Percentiles rank a stretch among this genome's conserved stretches.
Evolutionary conservation across 2,113 vertebrate genomes (phyloP).

Genomic region (Prunella himalayana): DNA sequence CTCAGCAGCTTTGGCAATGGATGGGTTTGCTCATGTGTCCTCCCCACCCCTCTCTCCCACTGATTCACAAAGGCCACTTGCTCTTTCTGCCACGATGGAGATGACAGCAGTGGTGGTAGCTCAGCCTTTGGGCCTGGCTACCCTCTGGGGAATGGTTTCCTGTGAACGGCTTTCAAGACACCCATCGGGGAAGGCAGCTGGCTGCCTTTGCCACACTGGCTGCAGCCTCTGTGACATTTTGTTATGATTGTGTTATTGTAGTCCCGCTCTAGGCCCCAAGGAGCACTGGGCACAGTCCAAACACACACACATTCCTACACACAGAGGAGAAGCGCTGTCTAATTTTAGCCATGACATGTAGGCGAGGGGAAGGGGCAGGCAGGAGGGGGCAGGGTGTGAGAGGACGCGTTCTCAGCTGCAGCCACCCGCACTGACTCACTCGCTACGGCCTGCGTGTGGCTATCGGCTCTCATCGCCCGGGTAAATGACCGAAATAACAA

Average conservation of each 20-base stretch:
- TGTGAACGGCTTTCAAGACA: not conserved
- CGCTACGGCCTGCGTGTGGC: not conserved
- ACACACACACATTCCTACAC: not conserved
- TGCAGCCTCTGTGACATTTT: not conserved
- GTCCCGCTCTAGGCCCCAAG: not conserved
- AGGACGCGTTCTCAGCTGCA: not conserved
- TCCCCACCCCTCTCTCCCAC: not conserved
- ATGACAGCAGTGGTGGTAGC: not conserved
- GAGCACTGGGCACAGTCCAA: not conserved
- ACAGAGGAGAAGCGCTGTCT: not conserved
- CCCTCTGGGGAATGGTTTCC: constrained; percentile 6
- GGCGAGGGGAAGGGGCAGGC: not conserved
- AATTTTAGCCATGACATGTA: not conserved
- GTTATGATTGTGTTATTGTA: not conserved
- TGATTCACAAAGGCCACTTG: not conserved
- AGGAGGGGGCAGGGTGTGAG: not conserved
- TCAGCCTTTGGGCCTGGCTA: not conserved
- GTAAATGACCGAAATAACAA: not conserved
- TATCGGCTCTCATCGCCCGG: rapidly evolving
- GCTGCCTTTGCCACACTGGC: not conserved
- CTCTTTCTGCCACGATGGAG: not conserved
- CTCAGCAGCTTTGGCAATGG: not conserved
- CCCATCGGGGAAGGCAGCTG: not conserved
- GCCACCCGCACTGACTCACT: not conserved
- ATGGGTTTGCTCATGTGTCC: not conserved